Evolutionary conservation across 2,797 vertebrate species (phyloP), one percentile per base, ranked within the genome.

Genomic region (Chelon labrosus): DNA sequence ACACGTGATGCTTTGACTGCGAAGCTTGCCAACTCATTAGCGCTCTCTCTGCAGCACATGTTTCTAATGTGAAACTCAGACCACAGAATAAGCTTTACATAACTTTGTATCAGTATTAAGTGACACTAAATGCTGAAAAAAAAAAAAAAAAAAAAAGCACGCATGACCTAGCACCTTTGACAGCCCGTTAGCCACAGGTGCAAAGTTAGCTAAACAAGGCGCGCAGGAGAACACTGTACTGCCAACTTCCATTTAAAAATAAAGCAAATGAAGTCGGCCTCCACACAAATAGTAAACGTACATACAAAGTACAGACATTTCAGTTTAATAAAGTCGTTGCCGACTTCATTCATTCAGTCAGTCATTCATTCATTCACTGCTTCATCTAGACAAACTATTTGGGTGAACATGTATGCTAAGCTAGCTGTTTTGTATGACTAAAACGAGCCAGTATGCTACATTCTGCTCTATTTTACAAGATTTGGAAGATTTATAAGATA

Each of bases 1-100:
- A 92, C 92, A 94, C 92, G 91, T 94, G 93, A 92, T 52, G 59
- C 63, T 55, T 38, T 5, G 2, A 58, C 46, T n/a, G 19, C 2
- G 20, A 14, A 7, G 67, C 60, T 56, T 62, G 35, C 31, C 35
- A 39, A 50, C 38, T 9, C 46, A 27, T 54, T 2, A 16, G 38
- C 46, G 35, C 16, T 46, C 51, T 35, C 19, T 8, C 35, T 17
- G 16, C 39, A 38, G 42, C 20, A 54, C 20, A 19, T 19, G 17
- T 20, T 27, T 10, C 31, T 3, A 27, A 19, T 5, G 3, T 1
- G 0, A 44, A 14, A 9, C n/a, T 11, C 0, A 5, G 16, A 5
- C 11, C 1, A 9, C 2, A 16, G 10, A 50, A 10, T 27, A 25
- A n/a, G 2, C 1, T 50, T 53, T 53, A 10, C 0, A 27, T 46